phyloP scores from a whole-genome alignment of 1,140 invertebrate species.

The Cotesia typhae region DNA sequence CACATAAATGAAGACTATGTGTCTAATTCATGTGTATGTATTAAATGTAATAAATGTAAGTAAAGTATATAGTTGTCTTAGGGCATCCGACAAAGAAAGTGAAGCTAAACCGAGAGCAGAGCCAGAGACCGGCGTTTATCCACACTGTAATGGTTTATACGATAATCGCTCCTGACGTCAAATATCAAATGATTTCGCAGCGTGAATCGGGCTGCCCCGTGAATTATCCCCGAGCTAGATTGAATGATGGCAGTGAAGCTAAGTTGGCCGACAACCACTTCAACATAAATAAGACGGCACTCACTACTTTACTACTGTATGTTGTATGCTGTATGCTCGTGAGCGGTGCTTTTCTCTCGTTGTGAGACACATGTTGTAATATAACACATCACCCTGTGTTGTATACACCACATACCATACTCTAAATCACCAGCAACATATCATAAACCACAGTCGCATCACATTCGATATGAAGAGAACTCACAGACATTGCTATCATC shows the following conservation, averaged over 20 bases:
- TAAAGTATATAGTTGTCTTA: no score
- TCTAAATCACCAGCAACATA: neutral
- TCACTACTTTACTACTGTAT: neutral
- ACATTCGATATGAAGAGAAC: no score
- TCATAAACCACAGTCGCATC: no score
- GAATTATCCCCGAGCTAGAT: slow-evolving; percentile 57
- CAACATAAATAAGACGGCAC: slow-evolving; percentile 58
- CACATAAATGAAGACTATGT: neutral
- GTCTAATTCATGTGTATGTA: no score
- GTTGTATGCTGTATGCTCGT: neutral
- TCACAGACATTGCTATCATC: no score
- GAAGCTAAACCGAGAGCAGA: no score
- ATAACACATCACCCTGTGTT: neutral
- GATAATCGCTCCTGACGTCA: slow-evolving; percentile 60
- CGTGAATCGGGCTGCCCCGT: slow-evolving; percentile 58
- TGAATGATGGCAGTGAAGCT: slow-evolving; percentile 56
- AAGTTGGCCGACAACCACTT: slow-evolving; percentile 61
- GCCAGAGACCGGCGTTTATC: slow-evolving; percentile 42
- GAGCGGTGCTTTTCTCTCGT: neutral
- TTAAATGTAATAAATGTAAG: no score
- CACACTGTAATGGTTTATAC: slow-evolving; percentile 47
- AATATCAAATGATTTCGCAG: slow-evolving; percentile 60
- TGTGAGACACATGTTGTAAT: neutral
- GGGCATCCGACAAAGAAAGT: no score
- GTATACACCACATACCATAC: neutral